These are phyloP conservation scores for pig (Sus scrofa) DNA, from an alignment of 2,113 vertebrate species.

Conservation along the genomic window DNA sequence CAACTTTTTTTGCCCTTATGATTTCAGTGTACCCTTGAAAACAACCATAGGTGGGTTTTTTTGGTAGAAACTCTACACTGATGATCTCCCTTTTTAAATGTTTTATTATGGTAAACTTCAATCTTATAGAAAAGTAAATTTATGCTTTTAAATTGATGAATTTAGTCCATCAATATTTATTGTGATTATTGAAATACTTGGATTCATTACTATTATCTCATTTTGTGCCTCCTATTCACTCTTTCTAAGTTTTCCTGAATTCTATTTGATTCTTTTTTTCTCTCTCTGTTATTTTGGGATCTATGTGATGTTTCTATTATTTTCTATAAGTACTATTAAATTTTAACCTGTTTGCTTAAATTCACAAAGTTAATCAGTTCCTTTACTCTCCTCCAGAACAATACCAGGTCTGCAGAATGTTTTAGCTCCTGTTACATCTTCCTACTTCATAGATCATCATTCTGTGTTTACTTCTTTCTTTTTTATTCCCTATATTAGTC, in stretches of 20 bases:
- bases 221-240: not conserved
- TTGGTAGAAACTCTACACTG: not conserved
- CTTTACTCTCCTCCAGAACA: not conserved
- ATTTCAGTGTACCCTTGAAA: not conserved
- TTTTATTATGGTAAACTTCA: slow-evolving; percentile 3
- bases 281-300: not conserved
- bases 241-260: not conserved
- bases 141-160: not conserved
- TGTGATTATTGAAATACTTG: not conserved
- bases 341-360: slow-evolving; percentile 15
- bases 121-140: not conserved
- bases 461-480: not conserved
- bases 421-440: not conserved
- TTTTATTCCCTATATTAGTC: not conserved
- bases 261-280: not conserved
- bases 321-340: not conserved
- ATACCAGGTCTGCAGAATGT: not conserved
- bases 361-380: not conserved
- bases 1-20: not conserved
- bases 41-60: not conserved
- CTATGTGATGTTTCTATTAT: not conserved
- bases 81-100: not conserved
- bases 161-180: not conserved
- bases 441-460: not conserved
- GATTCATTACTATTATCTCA: not conserved